These are phyloP conservation scores for Drosophila antonietae DNA, from an alignment of 2,888 invertebrate genomes.

Conservation along the genomic window DNA sequence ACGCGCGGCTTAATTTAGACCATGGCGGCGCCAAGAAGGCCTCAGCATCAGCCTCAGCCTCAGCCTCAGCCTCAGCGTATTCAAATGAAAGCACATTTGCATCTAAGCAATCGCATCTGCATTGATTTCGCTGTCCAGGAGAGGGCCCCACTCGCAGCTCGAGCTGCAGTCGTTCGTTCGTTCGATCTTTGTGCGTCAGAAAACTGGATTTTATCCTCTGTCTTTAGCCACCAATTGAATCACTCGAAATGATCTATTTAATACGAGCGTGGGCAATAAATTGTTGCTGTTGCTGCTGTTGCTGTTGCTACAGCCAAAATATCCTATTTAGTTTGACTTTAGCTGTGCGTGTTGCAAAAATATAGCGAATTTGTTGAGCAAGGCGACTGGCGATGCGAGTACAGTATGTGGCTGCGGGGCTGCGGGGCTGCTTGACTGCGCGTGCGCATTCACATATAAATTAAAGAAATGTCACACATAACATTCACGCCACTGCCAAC, in stretches of 20 bases:
- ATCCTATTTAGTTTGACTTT: constrained; percentile 66
- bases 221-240: constrained; percentile 40
- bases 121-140: constrained; percentile 34
- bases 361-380: constrained; percentile 14
- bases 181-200: constrained; percentile 35
- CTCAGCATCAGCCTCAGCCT: constrained; percentile 36
- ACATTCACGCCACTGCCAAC: constrained; percentile 65
- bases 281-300: constrained; percentile 35
- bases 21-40: constrained; percentile 66
- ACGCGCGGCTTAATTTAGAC: constrained; percentile 8
- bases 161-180: constrained; percentile 30
- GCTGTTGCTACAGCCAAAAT: constrained; percentile 47
- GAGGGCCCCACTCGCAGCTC: constrained; percentile 9
- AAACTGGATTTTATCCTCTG: constrained; percentile 25
- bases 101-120: constrained; percentile 58
- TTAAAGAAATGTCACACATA: constrained; percentile 76
- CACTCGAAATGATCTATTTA: constrained; percentile 76
- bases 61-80: constrained; percentile 44
- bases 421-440: constrained; percentile 39
- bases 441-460: constrained; percentile 80
- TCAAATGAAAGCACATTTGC: constrained; percentile 66
- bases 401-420: neutral
- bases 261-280: constrained; percentile 62
- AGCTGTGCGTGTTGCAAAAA: constrained; percentile 57
- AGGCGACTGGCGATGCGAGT: neutral